Percentiles rank a stretch among this genome's conserved stretches.
Evolutionary conservation across 2,888 invertebrate species (phyloP).

Genomic region (Toxonevra muliebris): DNA sequence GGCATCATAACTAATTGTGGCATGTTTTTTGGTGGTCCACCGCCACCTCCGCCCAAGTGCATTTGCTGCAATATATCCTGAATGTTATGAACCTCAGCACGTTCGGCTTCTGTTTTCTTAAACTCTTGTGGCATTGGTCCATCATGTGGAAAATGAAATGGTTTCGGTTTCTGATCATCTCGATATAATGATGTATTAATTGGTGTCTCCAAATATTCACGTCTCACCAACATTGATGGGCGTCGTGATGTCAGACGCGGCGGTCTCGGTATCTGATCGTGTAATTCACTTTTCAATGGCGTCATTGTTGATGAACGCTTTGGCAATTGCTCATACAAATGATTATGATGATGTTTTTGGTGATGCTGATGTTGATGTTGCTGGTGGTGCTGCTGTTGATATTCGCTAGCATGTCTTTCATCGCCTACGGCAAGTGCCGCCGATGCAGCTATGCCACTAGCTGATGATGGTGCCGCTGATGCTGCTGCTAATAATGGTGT

Average conservation of each 20-base stretch:
- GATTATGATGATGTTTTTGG: constrained; percentile 36
- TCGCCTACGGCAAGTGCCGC: constrained; percentile 20
- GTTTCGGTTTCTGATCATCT: constrained; percentile 56
- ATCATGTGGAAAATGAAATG: constrained; percentile 61
- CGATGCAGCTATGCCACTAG: neutral
- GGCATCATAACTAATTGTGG: constrained; percentile 54
- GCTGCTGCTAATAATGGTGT: constrained; percentile 24
- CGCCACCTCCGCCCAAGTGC: constrained; percentile 41
- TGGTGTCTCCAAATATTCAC: constrained; percentile 52
- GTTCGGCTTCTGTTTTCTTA: constrained; percentile 46
- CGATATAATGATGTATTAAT: constrained; percentile 31
- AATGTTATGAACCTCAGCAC: constrained; percentile 56
- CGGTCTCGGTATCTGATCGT: constrained; percentile 57
- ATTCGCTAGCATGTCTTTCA: constrained; percentile 30
- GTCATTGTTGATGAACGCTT: constrained; percentile 58
- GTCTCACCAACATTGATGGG: constrained; percentile 46
- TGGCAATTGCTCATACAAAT: constrained; percentile 57
- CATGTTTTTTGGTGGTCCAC: constrained; percentile 43
- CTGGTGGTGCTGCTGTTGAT: constrained; percentile 31
- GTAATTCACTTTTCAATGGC: constrained; percentile 50
- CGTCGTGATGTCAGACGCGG: constrained; percentile 54
- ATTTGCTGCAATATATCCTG: constrained; percentile 62
- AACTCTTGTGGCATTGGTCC: constrained; percentile 61
- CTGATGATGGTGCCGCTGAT: constrained; percentile 26
- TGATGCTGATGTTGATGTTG: constrained; percentile 25